Conservation (phyloP, 2,113 vertebrate genomes). For the Prunella fulvescens region DNA sequence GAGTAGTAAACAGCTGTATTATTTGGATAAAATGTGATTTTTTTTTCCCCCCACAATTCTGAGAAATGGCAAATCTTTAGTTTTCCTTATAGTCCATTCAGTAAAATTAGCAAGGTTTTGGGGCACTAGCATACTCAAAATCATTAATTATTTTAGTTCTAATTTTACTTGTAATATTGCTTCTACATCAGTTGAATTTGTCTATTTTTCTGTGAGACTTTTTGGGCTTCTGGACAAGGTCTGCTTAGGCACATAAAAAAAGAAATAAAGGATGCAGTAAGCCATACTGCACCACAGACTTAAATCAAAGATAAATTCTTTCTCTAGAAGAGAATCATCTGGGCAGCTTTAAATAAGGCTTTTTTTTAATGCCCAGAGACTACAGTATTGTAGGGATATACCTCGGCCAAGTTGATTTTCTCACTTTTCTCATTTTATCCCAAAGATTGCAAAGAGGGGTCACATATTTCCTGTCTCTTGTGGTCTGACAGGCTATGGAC, state of each 20-base stretch:
- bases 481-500: not conserved
- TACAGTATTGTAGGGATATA: not conserved
- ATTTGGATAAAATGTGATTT: not conserved
- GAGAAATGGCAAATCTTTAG: not conserved
- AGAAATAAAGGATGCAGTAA: not conserved
- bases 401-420: not conserved
- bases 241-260: not conserved
- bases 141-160: not conserved
- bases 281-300: not conserved
- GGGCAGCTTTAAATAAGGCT: not conserved
- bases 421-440: not conserved
- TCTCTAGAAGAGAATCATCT: not conserved
- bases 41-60: fast-evolving
- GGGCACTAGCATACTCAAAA: not conserved
- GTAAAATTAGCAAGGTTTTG: not conserved
- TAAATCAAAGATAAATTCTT: not conserved
- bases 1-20: not conserved
- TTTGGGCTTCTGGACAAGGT: not conserved
- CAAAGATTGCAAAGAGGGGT: not conserved
- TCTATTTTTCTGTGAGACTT: not conserved
- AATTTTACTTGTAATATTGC: not conserved
- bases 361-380: not conserved
- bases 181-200: not conserved
- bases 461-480: not conserved
- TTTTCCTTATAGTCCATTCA: not conserved